Evolutionary conservation across 2,113 vertebrate species (phyloP), one percentile per base, ranked within the genome.

Genomic region (Odontophorus gujanensis): DNA sequence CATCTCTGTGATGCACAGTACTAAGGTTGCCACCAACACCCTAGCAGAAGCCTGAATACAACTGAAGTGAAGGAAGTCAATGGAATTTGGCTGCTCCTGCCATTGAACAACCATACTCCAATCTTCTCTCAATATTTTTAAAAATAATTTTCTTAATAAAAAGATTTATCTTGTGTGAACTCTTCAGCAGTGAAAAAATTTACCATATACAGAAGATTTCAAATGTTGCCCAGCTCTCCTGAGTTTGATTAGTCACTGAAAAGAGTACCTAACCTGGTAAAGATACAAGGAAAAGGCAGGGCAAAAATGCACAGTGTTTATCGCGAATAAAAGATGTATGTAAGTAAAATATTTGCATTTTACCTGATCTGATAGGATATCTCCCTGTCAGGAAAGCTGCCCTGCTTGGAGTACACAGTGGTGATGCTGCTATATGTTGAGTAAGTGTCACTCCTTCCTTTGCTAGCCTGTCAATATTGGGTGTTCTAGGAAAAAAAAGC

Each of bases 331-430:
- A 76, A 2, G 1, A 11, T 16, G 7, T n/a, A 11, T 7, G 43
- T 6, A 26, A 78, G 85, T 47, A 38, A 45, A 87, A 14, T 36
- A 11, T 55, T 43, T 26, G 1, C 4, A n/a, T 42, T 72, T 95
- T 95, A 98, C 99, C 99, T 98, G 98, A 98, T 95, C 99, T 96
- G 81, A 99, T 65, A 20, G 99, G 98, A 93, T 99, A 99, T 24
- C 99, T 97, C 14, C 99, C 99, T 0, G 98, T 99, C 83, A 99
- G 94, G 61, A 99, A 99, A n/a, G 98, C 98, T 1, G 99, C 99
- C 81, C 99, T 97, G 96, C 99, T 99, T n/a, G 99, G 99, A 2
- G 98, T 98, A 87, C 99, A 99, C 38, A 99, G 97, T 26, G 98
- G 98, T 0, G 98, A 97, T 1, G 99, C 98, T 2, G 98, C 98